Conservation (phyloP, 2,797 vertebrate genomes). For the Onychomys leucogaster region DNA sequence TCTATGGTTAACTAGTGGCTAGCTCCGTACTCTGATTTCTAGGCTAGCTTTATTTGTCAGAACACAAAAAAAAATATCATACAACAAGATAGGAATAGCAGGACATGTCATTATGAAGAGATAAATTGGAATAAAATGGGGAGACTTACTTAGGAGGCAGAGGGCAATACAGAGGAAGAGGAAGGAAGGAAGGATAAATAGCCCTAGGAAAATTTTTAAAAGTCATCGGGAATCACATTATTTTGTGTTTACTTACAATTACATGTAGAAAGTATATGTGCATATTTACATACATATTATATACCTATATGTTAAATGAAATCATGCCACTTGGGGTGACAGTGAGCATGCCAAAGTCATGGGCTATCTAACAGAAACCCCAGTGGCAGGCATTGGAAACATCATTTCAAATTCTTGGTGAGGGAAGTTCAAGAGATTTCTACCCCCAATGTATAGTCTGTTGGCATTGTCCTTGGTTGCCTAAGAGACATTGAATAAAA, state of each 20-base stretch:
- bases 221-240: neutral
- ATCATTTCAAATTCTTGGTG: neutral
- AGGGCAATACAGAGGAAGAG: neutral
- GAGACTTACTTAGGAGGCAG: neutral
- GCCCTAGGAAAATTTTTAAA: neutral
- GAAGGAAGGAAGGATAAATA: neutral
- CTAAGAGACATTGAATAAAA: neutral
- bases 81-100: neutral
- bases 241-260: neutral
- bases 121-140: neutral
- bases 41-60: too few species aligned
- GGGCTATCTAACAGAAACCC: neutral
- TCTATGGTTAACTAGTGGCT: too few species aligned
- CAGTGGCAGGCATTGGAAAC: neutral
- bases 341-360: neutral
- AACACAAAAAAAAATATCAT: too few species aligned
- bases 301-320: neutral
- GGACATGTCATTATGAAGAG: neutral
- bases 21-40: too few species aligned
- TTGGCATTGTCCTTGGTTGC: neutral
- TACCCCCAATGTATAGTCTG: neutral
- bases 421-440: too few species aligned
- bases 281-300: neutral
- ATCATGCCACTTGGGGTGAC: neutral
- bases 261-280: neutral